Base-by-base conservation (phyloP, 2,797 vertebrate genomes). In the Coregonus suidteri region DNA sequence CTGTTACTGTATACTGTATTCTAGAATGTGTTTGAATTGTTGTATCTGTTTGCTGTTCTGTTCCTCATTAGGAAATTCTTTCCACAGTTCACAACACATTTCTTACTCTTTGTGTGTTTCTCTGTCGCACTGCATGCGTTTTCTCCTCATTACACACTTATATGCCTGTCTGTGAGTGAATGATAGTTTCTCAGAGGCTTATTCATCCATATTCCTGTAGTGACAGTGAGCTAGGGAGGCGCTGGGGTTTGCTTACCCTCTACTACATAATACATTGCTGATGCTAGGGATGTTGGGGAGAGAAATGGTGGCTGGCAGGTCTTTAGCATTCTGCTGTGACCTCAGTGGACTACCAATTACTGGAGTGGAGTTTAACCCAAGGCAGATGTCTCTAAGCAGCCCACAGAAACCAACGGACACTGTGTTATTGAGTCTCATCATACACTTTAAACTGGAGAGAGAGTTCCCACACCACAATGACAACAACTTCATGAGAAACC, bases 301-400 rank as follows among this genome's bases (percentile, higher is more conserved):
- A 59, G 4, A 25, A 7, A 54, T 54, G 53, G 16, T 62, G 59
- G 56, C 9, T 64, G 7, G 65, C 59, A 53, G 52, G 14, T 35
- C 9, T 13, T 11, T 1, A 62, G 74, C 73, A 59, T 71, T 81
- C 25, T n/a, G 25, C 53, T 74, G 18, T 75, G 75, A 74, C 70
- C 9, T 73, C 59, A 56, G 1, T 34, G 71, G 71, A 75, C 16
- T 75, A 53, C 51, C 1, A 3, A 18, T 85, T 67, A 20, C 18
- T 66, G 53, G 1, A 4, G 31, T 71, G 14, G 73, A 14, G 7
- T 81, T 83, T 74, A 80, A 76, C 73, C 65, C 15, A 3, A 81
- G 68, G 35, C 81, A 83, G 69, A 83, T 75, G 69, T 82, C 15
- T 68, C 41, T 11, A 18, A 59, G 54, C n/a, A 41, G 30, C 52